Evolutionary conservation across 23 tunicate species (phyloP), one percentile per base, ranked within the genome.

Genomic region (Aplidium turbinatum): DNA sequence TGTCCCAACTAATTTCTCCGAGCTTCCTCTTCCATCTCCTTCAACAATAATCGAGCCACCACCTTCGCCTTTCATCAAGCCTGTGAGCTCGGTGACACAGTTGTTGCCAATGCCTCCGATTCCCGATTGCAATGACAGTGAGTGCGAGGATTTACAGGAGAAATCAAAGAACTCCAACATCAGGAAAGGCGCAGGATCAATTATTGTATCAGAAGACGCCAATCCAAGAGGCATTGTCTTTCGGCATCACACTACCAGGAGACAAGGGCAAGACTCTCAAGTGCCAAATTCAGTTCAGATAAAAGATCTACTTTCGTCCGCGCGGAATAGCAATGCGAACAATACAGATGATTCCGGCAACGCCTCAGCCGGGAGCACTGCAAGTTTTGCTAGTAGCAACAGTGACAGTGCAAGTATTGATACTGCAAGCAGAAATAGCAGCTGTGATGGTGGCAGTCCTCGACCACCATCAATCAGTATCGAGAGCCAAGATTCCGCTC

Each of bases 291-390:
- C 72, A 3, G 26, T 28, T 3, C 58, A 7, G 19, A 30, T 48
- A 13, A 20, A 29, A 6, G 70, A 81, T 47, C 42, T 50, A 24
- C 72, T 83, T 1, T 33, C 91, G 20, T 68, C 58, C 5, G 25
- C 63, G 30, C 33, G 65, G 7, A 45, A 40, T 38, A 82, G 75
- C 61, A 50, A 63, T 35, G 57, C 79, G 36, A 88, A 68, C 66
- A 82, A 72, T 64, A 84, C 91, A 25, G 97, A 91, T 28, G 97
- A 91, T 52, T 84, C 91, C n/a, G 97, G 97, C 34, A 91, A 91
- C 66, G 97, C 97, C 7, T 91, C 97, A 0, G 97, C 97, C 45
- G 96, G 79, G 4, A 88, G 96, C 83, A 65, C 72, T 4, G 72
- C 72, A 16, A 65, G 72, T 28, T 65, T 65, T 23, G 50, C 72